Conservation (phyloP, 2,888 invertebrate species). For the Drosophila percnosoma region DNA sequence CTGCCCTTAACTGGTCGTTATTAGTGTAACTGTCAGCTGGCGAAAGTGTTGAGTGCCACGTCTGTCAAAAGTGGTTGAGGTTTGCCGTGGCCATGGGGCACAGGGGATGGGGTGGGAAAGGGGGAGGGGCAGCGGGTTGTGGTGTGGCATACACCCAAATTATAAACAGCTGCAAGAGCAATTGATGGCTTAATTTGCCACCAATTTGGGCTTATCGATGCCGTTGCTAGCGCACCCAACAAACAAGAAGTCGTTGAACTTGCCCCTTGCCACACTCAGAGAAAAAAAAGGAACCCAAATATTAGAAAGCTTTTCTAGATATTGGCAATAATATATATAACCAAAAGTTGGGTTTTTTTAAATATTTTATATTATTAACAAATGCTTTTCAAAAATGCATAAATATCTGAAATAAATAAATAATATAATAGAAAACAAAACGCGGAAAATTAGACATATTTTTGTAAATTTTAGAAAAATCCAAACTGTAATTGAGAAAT, state of each 20-base stretch:
- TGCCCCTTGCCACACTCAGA: background rate
- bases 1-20: constrained; percentile 44
- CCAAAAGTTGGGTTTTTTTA: no score
- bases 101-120: no score
- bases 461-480: no score
- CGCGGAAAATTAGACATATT: no score
- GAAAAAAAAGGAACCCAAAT: background rate
- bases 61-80: constrained; percentile 73
- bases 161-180: constrained; percentile 55
- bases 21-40: constrained; percentile 78
- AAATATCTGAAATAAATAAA: no score
- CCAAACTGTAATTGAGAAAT: background rate
- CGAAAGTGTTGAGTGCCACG: constrained; percentile 77
- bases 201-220: constrained; percentile 76
- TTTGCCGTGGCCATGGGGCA: constrained; percentile 9
- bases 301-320: background rate
- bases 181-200: constrained; percentile 79
- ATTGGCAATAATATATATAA: background rate
- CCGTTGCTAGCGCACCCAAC: constrained; percentile 2
- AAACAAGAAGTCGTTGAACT: background rate
- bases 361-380: no score
- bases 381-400: background rate
- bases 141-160: constrained; percentile 24
- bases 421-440: no score
- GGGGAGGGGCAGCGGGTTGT: background rate